Percentiles rank a stretch among this genome's conserved stretches.
phyloP scores from a whole-genome alignment of 2,797 vertebrate species.

The Chloroceryle inda region DNA sequence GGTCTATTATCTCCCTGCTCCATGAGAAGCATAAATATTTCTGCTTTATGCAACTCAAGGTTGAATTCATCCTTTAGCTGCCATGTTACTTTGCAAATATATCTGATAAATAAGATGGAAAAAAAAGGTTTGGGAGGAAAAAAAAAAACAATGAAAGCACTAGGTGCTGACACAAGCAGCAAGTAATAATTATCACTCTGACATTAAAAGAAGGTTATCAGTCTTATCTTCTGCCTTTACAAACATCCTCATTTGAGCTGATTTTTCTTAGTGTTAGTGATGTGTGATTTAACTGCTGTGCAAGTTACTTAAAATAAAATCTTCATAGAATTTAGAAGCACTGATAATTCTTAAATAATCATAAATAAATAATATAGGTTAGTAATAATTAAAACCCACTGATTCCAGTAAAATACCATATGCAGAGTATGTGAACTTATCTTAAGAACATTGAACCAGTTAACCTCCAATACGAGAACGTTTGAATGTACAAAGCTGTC shows the following conservation, averaged over 20 bases:
- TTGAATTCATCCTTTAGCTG: slow-evolving; percentile 43
- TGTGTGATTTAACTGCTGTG: background rate
- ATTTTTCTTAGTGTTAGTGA: background rate
- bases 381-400: background rate
- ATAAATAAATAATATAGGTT: background rate
- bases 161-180: background rate
- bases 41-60: slow-evolving; percentile 36
- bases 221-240: background rate
- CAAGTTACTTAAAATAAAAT: background rate
- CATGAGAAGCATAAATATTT: slow-evolving; percentile 39
- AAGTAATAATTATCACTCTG: background rate
- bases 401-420: background rate
- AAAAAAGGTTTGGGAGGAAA: background rate
- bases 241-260: background rate
- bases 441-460: background rate
- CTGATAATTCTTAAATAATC: background rate
- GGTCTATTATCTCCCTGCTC: slow-evolving; percentile 37
- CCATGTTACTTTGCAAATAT: slow-evolving; percentile 39
- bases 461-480: background rate
- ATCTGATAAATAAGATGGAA: background rate
- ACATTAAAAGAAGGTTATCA: background rate
- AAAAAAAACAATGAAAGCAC: background rate
- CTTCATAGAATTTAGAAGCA: background rate
- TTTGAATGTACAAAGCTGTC: background rate
- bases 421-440: background rate